Base-by-base conservation (phyloP, 2,113 vertebrate genomes). In the Synodontis membranacea region DNA sequence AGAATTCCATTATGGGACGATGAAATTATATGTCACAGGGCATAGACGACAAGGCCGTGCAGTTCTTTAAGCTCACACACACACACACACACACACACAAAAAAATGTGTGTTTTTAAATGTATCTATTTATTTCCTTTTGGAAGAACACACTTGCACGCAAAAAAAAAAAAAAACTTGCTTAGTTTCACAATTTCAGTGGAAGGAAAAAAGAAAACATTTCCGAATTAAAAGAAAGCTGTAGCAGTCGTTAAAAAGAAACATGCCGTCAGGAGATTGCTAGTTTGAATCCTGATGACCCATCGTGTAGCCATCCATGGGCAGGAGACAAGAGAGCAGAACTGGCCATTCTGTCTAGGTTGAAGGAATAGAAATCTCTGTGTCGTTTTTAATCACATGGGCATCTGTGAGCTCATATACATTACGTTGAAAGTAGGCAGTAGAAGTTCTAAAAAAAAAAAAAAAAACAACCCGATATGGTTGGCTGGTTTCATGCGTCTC, bases 21-120 rank as follows among this genome's bases (percentile, higher is more conserved):
- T 83, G 23, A 54, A 48, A 46, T 52, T 83, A 72, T 66, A 68
- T 83, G 64, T 83, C 64, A 52, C 14, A 12, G 82, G 64, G 48
- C 82, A 72, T 83, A n/a, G 37, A 70, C 8, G 68, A 56, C 83
- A 44, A 74, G 50, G 50, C 68, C 68, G 31, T 84, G 74, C 48
- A 48, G 74, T 56, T 34, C 9, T 74, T 74, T 17, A 19, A 50
- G 28, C 28, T 31, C 46, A 50, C 46, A 78, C 46, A 76, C n/a
- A n/a, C n/a, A n/a, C n/a, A n/a, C n/a, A n/a, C n/a, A n/a, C n/a
- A n/a, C n/a, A n/a, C n/a, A n/a, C n/a, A n/a, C n/a, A n/a, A n/a
- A n/a, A n/a, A 31, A 31, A 52, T 56, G 34, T 37, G n/a, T 80
- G 15, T 37, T 80, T 80, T 80, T 34, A 37, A 37, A 56, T 56